Percentiles rank a stretch among this genome's conserved stretches.
Conservation (phyloP, 1,140 invertebrate species). For the Vanessa tameamea region DNA sequence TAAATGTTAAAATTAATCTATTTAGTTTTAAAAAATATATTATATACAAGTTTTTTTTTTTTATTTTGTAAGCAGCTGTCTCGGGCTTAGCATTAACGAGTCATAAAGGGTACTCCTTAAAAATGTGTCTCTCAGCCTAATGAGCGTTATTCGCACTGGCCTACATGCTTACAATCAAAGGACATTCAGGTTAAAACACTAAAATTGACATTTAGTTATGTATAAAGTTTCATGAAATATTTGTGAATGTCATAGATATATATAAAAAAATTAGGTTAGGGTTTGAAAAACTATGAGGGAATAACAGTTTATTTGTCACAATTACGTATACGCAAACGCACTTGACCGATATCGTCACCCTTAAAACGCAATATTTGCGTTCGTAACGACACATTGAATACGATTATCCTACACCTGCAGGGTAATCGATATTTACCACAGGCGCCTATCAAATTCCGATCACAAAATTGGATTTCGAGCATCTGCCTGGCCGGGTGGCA, state of each 20-base stretch:
- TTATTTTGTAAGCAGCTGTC: background rate
- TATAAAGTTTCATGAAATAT: background rate
- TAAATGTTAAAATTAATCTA: background rate
- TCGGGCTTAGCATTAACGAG: background rate
- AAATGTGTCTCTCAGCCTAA: constrained; percentile 11
- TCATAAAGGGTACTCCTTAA: constrained; percentile 6
- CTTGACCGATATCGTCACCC: background rate
- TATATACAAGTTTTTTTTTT: background rate
- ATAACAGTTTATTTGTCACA: no score
- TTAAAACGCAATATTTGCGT: constrained; percentile 6
- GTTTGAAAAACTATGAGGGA: no score
- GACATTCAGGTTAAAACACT: background rate
- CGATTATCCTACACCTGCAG: constrained; percentile 16
- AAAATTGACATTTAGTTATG: background rate
- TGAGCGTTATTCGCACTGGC: constrained; percentile 22
- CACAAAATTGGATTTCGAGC: constrained; percentile 37
- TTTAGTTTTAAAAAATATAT: background rate
- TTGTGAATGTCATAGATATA: no score
- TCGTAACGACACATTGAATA: background rate
- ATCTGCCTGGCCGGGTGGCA: constrained; percentile 65
- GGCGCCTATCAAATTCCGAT: constrained; percentile 39
- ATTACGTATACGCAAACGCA: no score
- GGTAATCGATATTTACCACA: constrained; percentile 25
- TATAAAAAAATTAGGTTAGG: no score
- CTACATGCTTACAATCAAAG: constrained; percentile 21